Conservation (phyloP, 1,140 invertebrate genomes). For the Heliconius melpomene region DNA sequence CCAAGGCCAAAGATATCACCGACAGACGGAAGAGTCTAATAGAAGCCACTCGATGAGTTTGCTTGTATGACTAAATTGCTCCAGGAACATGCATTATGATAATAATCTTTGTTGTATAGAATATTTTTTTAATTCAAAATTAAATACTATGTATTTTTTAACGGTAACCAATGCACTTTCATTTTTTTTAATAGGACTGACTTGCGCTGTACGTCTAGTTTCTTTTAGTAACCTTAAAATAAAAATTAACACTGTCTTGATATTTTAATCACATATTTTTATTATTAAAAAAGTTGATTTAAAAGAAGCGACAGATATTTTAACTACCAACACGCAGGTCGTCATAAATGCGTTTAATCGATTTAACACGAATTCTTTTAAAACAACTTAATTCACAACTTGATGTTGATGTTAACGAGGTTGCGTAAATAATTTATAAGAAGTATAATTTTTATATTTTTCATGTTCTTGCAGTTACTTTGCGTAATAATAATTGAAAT, state of each 20-base stretch:
- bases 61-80: conserved; percentile 32
- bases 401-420: conserved; percentile 4
- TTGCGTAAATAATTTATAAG: not conserved
- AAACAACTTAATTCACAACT: conserved; percentile 28
- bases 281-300: not conserved
- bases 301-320: not conserved
- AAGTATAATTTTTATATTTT: not conserved
- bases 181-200: not conserved
- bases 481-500: too few relatives aligned
- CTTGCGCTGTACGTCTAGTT: not conserved
- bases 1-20: conserved; percentile 37
- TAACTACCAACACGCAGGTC: not conserved
- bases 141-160: not conserved
- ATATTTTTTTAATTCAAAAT: not conserved
- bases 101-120: not conserved
- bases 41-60: conserved; percentile 43
- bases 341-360: conserved; percentile 24
- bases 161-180: not conserved
- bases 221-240: too few relatives aligned
- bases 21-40: conserved; percentile 41
- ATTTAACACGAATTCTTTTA: conserved; percentile 27
- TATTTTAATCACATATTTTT: too few relatives aligned
- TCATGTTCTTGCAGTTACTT: too few relatives aligned
- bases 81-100: conserved; percentile 29
- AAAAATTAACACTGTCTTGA: too few relatives aligned